Percentiles rank a stretch among this genome's conserved stretches.
Conservation (phyloP, 2,888 invertebrate genomes). For the Diarsia dahlii region DNA sequence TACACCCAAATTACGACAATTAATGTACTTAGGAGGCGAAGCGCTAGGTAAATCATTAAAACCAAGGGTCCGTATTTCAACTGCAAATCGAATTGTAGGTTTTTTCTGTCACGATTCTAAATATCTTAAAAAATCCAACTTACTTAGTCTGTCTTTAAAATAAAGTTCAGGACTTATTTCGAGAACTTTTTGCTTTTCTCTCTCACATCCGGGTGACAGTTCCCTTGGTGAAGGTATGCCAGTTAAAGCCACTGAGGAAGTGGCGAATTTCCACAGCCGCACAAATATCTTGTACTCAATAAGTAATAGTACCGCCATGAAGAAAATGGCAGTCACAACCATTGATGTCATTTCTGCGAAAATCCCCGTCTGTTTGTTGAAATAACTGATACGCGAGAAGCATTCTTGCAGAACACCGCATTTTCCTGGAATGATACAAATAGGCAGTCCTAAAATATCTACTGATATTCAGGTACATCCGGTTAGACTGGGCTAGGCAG, state of each 20-base stretch:
- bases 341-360: slow-evolving; percentile 76
- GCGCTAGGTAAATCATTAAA: not conserved
- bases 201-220: slow-evolving; percentile 65
- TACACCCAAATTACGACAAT: no score
- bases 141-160: slow-evolving; percentile 28
- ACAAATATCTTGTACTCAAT: slow-evolving; percentile 80
- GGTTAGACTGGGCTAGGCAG: not conserved
- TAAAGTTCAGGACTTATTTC: slow-evolving; percentile 70
- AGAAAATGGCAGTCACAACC: slow-evolving; percentile 70
- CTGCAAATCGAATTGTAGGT: not conserved
- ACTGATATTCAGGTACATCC: not conserved
- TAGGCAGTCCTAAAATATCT: no score
- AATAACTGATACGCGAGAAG: slow-evolving; percentile 75
- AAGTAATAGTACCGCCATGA: slow-evolving; percentile 73
- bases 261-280: slow-evolving; percentile 63
- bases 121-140: not conserved
- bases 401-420: slow-evolving; percentile 84
- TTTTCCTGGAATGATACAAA: slow-evolving; percentile 73
- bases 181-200: slow-evolving; percentile 72
- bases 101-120: not conserved
- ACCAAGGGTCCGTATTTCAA: not conserved
- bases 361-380: slow-evolving; percentile 72
- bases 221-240: slow-evolving; percentile 28
- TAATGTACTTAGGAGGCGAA: no score
- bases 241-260: slow-evolving; percentile 54